These are phyloP conservation scores for Ophion costatus DNA, from an alignment of 2,888 invertebrate species.

Conservation along the genomic window DNA sequence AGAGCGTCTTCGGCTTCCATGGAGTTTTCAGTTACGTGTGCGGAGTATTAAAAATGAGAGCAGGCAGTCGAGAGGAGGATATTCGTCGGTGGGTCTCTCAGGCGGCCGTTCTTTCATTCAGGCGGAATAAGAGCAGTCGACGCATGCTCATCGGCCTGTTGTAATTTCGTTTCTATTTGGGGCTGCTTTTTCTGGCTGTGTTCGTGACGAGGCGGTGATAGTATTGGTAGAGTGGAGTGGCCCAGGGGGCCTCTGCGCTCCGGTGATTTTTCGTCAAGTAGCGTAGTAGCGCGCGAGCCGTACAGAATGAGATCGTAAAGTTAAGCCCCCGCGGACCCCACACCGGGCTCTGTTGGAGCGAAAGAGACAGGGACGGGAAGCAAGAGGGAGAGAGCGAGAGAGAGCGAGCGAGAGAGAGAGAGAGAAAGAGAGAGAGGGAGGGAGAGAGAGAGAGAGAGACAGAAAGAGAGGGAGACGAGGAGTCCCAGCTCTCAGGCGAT, in stretches of 20 bases:
- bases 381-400: neutral
- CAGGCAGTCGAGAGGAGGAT: slow-evolving; percentile 5
- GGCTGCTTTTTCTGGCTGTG: slow-evolving; percentile 12
- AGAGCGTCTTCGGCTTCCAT: neutral
- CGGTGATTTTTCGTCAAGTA: slow-evolving; percentile 58
- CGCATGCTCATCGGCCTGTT: slow-evolving; percentile 83
- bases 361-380: neutral
- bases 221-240: slow-evolving; percentile 8
- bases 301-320: slow-evolving; percentile 79
- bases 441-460: neutral
- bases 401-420: neutral
- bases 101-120: slow-evolving; percentile 72
- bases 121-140: slow-evolving; percentile 84
- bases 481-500: slow-evolving; percentile 37
- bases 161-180: slow-evolving; percentile 82
- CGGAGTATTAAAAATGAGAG: slow-evolving; percentile 29
- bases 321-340: slow-evolving; percentile 79
- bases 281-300: slow-evolving; percentile 43
- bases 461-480: slow-evolving; percentile 44
- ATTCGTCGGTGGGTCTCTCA: slow-evolving; percentile 13
- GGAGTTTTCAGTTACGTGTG: neutral
- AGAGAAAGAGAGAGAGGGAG: neutral
- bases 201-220: slow-evolving; percentile 16
- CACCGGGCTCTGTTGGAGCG: slow-evolving; percentile 64
- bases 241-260: slow-evolving; percentile 49